Evolutionary conservation across 2,888 invertebrate species (phyloP), one percentile per base, ranked within the genome.

Genomic region (Lacanobia oleracea): DNA sequence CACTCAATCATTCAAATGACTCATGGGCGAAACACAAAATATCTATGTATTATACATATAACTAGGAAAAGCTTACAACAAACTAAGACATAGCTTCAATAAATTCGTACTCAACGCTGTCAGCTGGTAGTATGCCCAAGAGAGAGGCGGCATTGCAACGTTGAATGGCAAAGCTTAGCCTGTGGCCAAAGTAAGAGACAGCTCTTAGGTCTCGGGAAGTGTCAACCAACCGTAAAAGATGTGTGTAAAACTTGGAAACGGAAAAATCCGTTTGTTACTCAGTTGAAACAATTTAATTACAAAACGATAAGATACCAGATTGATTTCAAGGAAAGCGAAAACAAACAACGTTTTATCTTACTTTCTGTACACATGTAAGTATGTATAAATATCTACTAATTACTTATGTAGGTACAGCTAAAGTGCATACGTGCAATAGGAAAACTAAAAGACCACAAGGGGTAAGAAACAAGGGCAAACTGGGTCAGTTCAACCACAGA

Each of bases 261-360:
- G 61, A 64, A 50, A 45, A 53, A 57, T 64, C 37, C n/a, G 18
- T 53, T 33, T 48, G 37, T 64, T 61, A 57, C 33, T 65, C 14
- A 23, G 12, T 21, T 59, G 14, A 21, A 40, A 65, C 45, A 45
- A 63, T 68, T 72, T 23, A 82, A 72, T 72, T 60, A 67, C 51
- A 61, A 23, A 50, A 16, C 51, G 83, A 79, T 77, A 74, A 81
- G 83, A 79, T 71, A 79, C 5, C 18, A 57, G 48, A 75, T 79
- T 74, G 61, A 79, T 75, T 79, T 69, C 71, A 75, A 83, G 68
- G 75, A 77, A 81, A 79, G 45, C 40, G 14, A 71, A 75, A 75
- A 79, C 63, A 60, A 79, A 72, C 67, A 72, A 54, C 64, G 57
- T 51, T 51, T 73, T 82, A 82, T 77, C 78, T 67, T 54, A 81